Conservation (phyloP, 2,797 vertebrate species). For the Cuniculus paca region DNA sequence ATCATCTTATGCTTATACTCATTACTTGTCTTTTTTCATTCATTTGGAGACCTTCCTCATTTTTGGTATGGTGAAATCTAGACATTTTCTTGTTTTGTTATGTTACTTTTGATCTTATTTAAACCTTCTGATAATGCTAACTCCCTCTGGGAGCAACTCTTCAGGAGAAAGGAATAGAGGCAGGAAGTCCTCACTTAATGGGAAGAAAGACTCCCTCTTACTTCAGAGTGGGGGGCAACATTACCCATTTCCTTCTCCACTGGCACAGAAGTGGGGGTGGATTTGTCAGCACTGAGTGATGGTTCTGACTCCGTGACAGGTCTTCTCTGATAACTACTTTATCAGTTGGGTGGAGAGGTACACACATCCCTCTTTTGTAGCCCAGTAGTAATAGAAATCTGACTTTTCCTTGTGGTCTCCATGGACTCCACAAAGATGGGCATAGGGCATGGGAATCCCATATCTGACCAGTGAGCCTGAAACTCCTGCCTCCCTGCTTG, state of each 20-base stretch:
- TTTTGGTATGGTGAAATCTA: not conserved
- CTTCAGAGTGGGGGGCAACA: accelerated
- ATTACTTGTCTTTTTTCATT: not conserved
- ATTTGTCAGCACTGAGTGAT: not conserved
- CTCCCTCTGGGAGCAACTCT: not conserved
- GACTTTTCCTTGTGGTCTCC: not conserved
- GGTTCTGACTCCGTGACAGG: not conserved
- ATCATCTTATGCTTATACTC: not conserved
- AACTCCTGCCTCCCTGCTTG: not conserved
- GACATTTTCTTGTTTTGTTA: not conserved
- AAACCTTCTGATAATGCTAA: too few relatives aligned
- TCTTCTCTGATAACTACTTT: not conserved
- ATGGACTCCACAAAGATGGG: not conserved
- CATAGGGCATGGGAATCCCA: not conserved
- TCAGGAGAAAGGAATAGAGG: too few relatives aligned
- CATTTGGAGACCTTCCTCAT: not conserved
- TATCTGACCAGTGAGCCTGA: not conserved
- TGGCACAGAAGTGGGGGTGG: not conserved
- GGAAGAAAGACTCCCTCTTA: not conserved
- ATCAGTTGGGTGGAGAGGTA: not conserved
- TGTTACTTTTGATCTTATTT: not conserved
- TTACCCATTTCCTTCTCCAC: not conserved
- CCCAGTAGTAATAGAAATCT: not conserved
- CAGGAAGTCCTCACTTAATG: too few relatives aligned
- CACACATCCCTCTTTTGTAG: not conserved